Evolutionary conservation across 2,888 invertebrate species (phyloP), one percentile per base, ranked within the genome.

Genomic region (Microchrysa polita): DNA sequence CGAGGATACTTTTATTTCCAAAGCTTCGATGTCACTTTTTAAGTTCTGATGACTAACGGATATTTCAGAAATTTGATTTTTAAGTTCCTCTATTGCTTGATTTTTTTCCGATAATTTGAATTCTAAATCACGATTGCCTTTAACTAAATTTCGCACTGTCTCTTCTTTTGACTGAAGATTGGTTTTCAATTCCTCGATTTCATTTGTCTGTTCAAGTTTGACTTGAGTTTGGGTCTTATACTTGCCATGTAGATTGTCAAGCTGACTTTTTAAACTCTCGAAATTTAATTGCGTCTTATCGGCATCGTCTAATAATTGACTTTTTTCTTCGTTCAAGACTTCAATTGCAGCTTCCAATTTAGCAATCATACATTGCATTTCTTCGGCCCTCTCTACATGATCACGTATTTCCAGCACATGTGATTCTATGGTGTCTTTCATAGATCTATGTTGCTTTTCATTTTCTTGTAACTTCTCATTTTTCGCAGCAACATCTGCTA

Each of bases 341-440:
- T 75, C 63, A 16, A 74, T 53, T 10, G 74, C 73, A 5, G 18
- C 72, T 12, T 75, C 72, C 12, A 57, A 52, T 44, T 75, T 69
- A 9, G 1, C 5, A 1, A 74, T 5, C 1, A 12, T 42, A 16
- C 16, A 14, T 40, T 42, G 12, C 20, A 57, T 16, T 5, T 40
- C 69, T 14, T 27, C 34, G 5, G 53, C 53, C 23, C 18, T 5
- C 0, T 75, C 61, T 22, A 65, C 59, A 4, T 75, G 22, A 2
- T 57, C 40, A 16, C 40, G 34, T 9, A 69, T 57, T 63, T 63
- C 61, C 61, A 40, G 40, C 7, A 40, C 61, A n/a, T 69, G 69
- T 40, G 69, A 20, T 2, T 23, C 40, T 18, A 69, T 40, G 18
- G 18, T 52, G 12, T 16, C 23, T 12, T 55, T 14, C 18, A 69